A percentile compares a stretch with the other conserved stretches of the same genome.
phyloP scores from a whole-genome alignment of 2,888 invertebrate genomes.

The Nasonia oneida region DNA sequence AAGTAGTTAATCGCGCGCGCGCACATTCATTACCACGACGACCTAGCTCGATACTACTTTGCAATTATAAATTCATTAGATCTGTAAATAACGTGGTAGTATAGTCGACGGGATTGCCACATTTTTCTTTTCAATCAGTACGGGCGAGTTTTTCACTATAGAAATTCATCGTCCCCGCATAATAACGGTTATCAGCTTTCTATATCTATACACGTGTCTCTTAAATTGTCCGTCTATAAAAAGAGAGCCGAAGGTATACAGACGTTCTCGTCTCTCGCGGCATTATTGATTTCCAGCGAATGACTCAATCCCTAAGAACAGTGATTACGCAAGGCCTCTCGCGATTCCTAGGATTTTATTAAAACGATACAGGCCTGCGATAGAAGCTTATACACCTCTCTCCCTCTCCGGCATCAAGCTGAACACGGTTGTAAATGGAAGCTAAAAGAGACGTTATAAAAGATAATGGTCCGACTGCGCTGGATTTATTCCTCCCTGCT shows the following conservation, averaged over 20 bases:
- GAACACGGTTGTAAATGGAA: conserved; percentile 54
- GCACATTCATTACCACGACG: neutral
- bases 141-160: neutral
- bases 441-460: conserved; percentile 52
- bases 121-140: conserved; percentile 27
- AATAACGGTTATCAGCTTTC: conserved; percentile 41
- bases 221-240: neutral
- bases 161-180: conserved; percentile 21
- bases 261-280: neutral
- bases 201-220: neutral
- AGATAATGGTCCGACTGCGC: conserved; percentile 37
- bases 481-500: conserved; percentile 38
- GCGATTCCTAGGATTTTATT: conserved; percentile 60
- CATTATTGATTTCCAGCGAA: conserved; percentile 58
- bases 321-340: conserved; percentile 45
- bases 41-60: neutral
- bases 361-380: conserved; percentile 44
- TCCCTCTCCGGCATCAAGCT: neutral
- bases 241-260: neutral
- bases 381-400: neutral
- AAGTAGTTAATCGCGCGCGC: neutral
- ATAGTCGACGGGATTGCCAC: neutral
- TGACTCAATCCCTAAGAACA: conserved; percentile 54
- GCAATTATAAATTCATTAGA: conserved; percentile 8
- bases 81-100: neutral